phyloP scores from a whole-genome alignment of 1,140 invertebrate species.

The Spodoptera litura region DNA sequence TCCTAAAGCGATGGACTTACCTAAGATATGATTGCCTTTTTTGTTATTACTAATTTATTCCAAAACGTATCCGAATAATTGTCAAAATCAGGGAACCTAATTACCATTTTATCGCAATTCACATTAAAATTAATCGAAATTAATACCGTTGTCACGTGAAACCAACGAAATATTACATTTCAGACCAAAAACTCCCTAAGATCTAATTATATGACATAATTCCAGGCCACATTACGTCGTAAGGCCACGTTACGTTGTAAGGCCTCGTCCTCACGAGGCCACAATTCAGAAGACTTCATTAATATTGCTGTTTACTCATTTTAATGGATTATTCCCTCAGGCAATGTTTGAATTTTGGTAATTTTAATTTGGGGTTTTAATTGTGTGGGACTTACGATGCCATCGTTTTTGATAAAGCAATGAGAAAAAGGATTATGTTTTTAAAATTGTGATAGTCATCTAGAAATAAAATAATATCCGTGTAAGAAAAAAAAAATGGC shows the following conservation, averaged over 20 bases:
- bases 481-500: too few relatives aligned
- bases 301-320: conserved; percentile 31
- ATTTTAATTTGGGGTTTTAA: conserved; percentile 29
- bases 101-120: too few relatives aligned
- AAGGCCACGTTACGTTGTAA: not conserved
- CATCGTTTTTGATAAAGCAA: too few relatives aligned
- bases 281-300: conserved; percentile 36
- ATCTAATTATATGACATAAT: not conserved
- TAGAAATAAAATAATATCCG: too few relatives aligned
- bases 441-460: too few relatives aligned
- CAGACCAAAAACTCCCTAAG: not conserved
- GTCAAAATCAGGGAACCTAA: too few relatives aligned
- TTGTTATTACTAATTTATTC: too few relatives aligned
- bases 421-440: too few relatives aligned
- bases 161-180: not conserved
- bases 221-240: not conserved
- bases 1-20: too few relatives aligned
- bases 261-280: conserved; percentile 11
- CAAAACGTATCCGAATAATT: too few relatives aligned
- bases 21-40: too few relatives aligned
- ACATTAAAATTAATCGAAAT: too few relatives aligned
- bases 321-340: conserved; percentile 44
- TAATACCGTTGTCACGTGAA: not conserved
- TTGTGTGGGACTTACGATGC: not conserved
- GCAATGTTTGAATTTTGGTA: conserved; percentile 10